These are phyloP conservation scores for Sclerurus mexicanus DNA, from an alignment of 2,113 vertebrate genomes.

Conservation along the genomic window DNA sequence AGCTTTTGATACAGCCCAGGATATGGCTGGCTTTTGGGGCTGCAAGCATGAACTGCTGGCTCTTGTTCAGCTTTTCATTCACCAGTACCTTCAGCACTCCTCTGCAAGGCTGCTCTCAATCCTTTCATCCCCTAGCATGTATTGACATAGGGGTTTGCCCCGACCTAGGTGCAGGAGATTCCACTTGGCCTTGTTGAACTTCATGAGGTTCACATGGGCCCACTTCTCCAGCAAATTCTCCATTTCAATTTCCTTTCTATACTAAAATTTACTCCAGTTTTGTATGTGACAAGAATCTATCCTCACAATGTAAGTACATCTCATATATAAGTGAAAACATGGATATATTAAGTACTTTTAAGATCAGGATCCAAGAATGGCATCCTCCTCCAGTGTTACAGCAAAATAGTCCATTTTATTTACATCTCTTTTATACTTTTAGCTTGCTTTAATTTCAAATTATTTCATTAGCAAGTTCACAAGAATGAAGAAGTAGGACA, in stretches of 20 bases:
- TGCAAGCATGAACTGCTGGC: no score
- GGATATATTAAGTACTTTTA: neutral
- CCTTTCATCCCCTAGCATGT: neutral
- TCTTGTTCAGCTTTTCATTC: neutral
- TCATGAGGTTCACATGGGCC: neutral
- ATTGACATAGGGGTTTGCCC: neutral
- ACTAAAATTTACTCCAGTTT: neutral
- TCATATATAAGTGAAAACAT: neutral
- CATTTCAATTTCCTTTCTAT: neutral
- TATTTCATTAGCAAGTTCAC: neutral
- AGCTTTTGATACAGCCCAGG: neutral
- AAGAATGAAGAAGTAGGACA: neutral
- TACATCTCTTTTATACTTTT: neutral
- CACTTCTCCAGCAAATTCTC: neutral
- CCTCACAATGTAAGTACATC: neutral
- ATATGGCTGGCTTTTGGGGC: neutral
- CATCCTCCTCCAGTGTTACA: neutral
- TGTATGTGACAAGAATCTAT: neutral
- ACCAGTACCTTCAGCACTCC: neutral
- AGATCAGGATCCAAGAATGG: neutral
- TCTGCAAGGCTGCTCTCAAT: neutral
- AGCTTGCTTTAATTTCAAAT: neutral
- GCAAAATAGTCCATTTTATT: neutral
- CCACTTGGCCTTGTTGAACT: neutral
- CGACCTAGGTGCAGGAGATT: neutral